Conservation (phyloP, 2,797 vertebrate species). For the Poecilia wingei region DNA sequence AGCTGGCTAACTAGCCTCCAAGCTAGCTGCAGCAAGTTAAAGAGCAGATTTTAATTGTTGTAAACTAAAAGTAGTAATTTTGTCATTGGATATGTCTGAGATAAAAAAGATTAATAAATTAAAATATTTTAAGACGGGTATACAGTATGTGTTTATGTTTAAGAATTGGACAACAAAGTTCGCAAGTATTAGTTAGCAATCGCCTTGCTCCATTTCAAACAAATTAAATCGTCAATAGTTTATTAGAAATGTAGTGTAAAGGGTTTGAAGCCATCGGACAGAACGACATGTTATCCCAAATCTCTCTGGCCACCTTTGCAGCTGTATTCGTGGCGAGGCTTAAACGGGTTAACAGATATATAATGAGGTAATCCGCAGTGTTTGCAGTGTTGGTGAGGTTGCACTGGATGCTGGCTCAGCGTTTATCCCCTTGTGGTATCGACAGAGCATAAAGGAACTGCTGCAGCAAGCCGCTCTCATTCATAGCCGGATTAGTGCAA, state of each 20-base stretch:
- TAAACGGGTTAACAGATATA: constrained; percentile 67
- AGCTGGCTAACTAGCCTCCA: not conserved
- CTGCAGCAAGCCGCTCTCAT: constrained; percentile 78
- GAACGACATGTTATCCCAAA: constrained; percentile 29
- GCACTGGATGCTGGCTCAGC: constrained; percentile 76
- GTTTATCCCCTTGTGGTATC: constrained; percentile 71
- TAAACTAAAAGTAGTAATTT: not conserved
- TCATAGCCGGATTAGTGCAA: constrained; percentile 80
- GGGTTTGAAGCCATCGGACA: constrained; percentile 15
- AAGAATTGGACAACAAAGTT: not conserved
- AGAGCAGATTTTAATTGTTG: not conserved
- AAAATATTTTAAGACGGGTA: not conserved
- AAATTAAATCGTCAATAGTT: not conserved
- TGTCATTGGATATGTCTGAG: not conserved
- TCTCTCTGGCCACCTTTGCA: constrained; percentile 22
- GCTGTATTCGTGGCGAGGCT: constrained; percentile 35
- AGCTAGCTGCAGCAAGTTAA: not conserved
- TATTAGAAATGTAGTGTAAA: not conserved
- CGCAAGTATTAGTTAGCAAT: not conserved
- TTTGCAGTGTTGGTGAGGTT: constrained; percentile 58
- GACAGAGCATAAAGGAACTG: constrained; percentile 80
- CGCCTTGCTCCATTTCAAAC: not conserved
- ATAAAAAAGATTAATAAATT: not conserved
- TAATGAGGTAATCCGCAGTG: constrained; percentile 64
- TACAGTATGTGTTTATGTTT: not conserved